phyloP scores from a whole-genome alignment of 2,797 vertebrate genomes.

The Okamejei kenojei region DNA sequence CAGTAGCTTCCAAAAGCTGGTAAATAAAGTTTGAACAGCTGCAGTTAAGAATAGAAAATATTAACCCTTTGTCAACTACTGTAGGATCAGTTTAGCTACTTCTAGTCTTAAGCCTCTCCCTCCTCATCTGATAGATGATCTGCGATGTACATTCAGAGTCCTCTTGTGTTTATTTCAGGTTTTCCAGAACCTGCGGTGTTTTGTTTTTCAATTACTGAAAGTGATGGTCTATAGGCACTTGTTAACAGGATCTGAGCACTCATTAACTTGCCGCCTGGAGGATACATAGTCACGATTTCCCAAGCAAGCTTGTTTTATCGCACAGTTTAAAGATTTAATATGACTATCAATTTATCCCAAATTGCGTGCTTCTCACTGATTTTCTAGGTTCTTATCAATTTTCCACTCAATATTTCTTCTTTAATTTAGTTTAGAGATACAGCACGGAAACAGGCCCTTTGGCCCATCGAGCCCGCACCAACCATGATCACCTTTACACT shows the following conservation, averaged over 20 bases:
- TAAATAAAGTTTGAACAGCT: neutral
- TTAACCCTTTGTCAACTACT: neutral
- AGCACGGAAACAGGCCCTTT: too few species aligned
- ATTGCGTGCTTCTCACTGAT: neutral
- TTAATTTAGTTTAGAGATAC: too few species aligned
- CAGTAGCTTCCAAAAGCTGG: neutral
- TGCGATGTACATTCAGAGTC: too few species aligned
- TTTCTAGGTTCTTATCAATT: neutral
- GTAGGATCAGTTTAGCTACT: neutral
- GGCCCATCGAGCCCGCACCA: too few species aligned
- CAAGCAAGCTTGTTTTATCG: neutral
- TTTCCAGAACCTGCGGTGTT: too few species aligned
- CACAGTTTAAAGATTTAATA: too few species aligned
- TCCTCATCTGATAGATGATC: too few species aligned
- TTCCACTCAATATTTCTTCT: neutral
- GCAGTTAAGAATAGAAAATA: neutral
- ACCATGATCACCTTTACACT: too few species aligned
- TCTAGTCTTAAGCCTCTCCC: neutral
- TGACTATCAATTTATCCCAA: neutral
- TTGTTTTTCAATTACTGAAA: neutral
- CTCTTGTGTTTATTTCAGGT: too few species aligned
- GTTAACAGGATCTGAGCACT: neutral
- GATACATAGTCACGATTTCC: neutral
- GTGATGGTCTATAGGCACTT: neutral
- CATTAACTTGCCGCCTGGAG: neutral